A percentile compares a stretch with the other conserved stretches of the same genome.
phyloP scores from a whole-genome alignment of 2,113 vertebrate species.

The Labeo catla region DNA sequence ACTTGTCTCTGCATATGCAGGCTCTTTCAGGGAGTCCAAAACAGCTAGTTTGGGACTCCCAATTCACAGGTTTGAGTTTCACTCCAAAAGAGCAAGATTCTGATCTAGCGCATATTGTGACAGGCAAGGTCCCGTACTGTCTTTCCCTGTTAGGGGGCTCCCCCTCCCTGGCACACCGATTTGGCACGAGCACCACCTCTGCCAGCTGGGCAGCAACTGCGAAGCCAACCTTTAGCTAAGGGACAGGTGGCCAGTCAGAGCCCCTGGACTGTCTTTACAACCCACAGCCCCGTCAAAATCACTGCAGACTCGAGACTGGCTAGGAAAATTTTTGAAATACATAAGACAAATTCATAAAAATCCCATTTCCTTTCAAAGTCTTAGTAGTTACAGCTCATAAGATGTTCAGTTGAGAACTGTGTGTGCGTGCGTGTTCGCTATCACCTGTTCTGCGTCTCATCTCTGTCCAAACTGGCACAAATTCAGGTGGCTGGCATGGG shows the following conservation, averaged over 20 bases:
- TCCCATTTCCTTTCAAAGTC: not conserved
- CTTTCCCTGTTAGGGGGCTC: constrained; percentile 52
- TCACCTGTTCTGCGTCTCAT: constrained; percentile 54
- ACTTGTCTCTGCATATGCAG: not conserved
- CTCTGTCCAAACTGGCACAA: constrained; percentile 54
- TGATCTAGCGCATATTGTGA: constrained; percentile 52
- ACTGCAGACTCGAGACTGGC: not conserved
- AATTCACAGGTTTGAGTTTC: constrained; percentile 26
- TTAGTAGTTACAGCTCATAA: not conserved
- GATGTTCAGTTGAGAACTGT: not conserved
- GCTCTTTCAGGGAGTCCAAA: not conserved
- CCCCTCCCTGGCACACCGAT: constrained; percentile 6
- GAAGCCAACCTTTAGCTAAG: constrained; percentile 32
- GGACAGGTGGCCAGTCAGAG: constrained; percentile 48
- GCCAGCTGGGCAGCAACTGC: constrained; percentile 47
- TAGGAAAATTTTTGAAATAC: not conserved
- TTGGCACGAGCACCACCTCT: constrained; percentile 33
- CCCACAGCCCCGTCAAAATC: constrained; percentile 3
- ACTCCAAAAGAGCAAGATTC: constrained; percentile 42
- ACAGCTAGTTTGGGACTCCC: not conserved
- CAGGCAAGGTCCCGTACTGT: constrained; percentile 54
- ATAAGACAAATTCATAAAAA: not conserved
- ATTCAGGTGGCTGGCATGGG: constrained; percentile 39
- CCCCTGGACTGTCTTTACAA: constrained; percentile 31
- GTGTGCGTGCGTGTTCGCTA: constrained; percentile 16